These are phyloP conservation scores for Cephus rjabovi DNA, from an alignment of 2,888 invertebrate species.

Conservation along the genomic window DNA sequence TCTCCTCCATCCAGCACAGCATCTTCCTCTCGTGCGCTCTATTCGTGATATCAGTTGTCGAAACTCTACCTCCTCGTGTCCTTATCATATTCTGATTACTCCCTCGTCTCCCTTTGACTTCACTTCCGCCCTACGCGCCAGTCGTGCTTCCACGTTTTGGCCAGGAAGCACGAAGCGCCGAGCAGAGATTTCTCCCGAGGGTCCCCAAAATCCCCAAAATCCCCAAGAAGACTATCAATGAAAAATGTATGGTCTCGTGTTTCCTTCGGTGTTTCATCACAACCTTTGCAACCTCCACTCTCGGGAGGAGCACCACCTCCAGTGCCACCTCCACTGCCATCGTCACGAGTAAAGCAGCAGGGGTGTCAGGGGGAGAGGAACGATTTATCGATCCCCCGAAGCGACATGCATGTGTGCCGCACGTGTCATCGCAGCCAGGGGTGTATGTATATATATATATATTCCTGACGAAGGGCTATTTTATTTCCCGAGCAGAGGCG, in stretches of 20 bases:
- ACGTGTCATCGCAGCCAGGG: conserved; percentile 1
- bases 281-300: background rate
- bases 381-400: conserved; percentile 4
- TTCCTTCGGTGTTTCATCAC: background rate
- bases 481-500: background rate
- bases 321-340: background rate
- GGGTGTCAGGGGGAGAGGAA: background rate
- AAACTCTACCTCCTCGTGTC: background rate
- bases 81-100: background rate
- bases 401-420: conserved; percentile 5
- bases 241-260: background rate
- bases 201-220: background rate
- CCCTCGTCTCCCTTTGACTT: background rate
- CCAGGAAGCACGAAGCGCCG: background rate
- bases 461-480: background rate
- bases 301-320: background rate
- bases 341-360: background rate
- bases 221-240: background rate
- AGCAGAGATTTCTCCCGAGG: background rate
- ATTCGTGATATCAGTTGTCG: background rate
- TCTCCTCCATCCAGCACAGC: background rate
- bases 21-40: background rate
- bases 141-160: background rate
- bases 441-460: background rate
- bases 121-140: background rate